A percentile compares a stretch with the other conserved stretches of the same genome.
Evolutionary conservation across 2,797 vertebrate genomes (phyloP).

Genomic region (Astyanax mexicanus): DNA sequence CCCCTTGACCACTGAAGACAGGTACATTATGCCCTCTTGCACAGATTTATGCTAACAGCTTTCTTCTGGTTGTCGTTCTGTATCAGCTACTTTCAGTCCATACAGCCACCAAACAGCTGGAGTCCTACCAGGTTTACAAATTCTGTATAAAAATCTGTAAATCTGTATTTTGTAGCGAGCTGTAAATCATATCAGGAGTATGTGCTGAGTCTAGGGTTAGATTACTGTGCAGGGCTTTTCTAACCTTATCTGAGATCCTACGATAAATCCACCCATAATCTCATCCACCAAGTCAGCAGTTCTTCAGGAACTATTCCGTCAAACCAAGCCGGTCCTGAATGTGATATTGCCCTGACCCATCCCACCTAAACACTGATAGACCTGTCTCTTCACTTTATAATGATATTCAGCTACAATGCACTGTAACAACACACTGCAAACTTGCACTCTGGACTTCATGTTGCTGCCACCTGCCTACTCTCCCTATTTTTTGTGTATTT

Average conservation of each 20-base stretch:
- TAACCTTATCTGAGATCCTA: background rate
- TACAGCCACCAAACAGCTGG: too few relatives aligned
- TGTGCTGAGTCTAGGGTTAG: background rate
- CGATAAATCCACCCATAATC: background rate
- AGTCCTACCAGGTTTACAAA: too few relatives aligned
- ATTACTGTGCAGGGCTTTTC: background rate
- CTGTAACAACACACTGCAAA: background rate
- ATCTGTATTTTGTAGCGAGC: background rate
- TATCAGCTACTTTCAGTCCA: too few relatives aligned
- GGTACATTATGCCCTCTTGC: too few relatives aligned
- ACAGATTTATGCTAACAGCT: too few relatives aligned
- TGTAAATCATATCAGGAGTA: background rate
- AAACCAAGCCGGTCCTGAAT: constrained; percentile 4
- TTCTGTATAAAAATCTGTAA: too few relatives aligned
- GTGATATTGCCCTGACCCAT: constrained; percentile 7
- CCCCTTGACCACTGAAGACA: too few relatives aligned
- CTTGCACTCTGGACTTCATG: too few relatives aligned
- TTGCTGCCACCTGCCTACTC: too few relatives aligned
- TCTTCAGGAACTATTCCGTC: background rate
- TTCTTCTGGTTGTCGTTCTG: too few relatives aligned
- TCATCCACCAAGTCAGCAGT: background rate
- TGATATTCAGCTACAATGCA: background rate
- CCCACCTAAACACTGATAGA: background rate
- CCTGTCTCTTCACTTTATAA: constrained; percentile 9
- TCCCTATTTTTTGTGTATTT: too few relatives aligned